Evolutionary conservation across 2,888 invertebrate species (phyloP).

Genomic region (Luffia ferchaultella): DNA sequence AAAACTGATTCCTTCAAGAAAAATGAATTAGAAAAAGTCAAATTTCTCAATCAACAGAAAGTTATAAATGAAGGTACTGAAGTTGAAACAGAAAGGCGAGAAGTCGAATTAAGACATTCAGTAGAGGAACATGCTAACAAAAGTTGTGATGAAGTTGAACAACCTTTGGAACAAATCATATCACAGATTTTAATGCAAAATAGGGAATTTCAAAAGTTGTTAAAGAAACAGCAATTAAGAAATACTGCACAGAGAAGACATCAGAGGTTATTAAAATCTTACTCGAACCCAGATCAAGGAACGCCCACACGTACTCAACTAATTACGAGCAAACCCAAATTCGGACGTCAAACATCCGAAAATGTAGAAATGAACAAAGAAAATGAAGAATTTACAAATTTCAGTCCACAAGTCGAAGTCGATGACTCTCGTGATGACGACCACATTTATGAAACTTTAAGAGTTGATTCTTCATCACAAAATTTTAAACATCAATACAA

Average conservation of each 20-base stretch:
- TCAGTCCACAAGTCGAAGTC: constrained; percentile 23
- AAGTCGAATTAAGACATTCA: constrained; percentile 21
- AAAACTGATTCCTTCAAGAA: constrained; percentile 64
- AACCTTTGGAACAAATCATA: constrained; percentile 79
- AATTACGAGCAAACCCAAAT: constrained; percentile 41
- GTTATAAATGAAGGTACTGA: constrained; percentile 54
- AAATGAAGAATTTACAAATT: constrained; percentile 20
- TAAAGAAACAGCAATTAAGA: constrained; percentile 75
- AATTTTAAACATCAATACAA: constrained; percentile 23
- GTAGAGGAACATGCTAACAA: constrained; percentile 24
- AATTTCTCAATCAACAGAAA: constrained; percentile 55
- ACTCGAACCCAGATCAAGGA: constrained; percentile 57
- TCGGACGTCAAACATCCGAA: constrained; percentile 43
- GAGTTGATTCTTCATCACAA: constrained; percentile 27
- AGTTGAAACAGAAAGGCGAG: constrained; percentile 28
- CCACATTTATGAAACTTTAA: constrained; percentile 69
- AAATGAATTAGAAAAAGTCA: constrained; percentile 58
- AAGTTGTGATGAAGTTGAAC: constrained; percentile 49
- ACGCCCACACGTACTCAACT: constrained; percentile 38
- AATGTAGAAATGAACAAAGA: constrained; percentile 24
- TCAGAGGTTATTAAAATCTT: constrained; percentile 62
- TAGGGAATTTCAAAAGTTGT: constrained; percentile 80
- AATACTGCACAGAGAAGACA: constrained; percentile 61
- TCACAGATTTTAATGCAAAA: constrained; percentile 85
- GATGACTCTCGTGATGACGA: constrained; percentile 47